Evolutionary conservation across 1,140 invertebrate genomes (phyloP), one percentile per base, ranked within the genome.

Genomic region (Lutraria rhynchaena): DNA sequence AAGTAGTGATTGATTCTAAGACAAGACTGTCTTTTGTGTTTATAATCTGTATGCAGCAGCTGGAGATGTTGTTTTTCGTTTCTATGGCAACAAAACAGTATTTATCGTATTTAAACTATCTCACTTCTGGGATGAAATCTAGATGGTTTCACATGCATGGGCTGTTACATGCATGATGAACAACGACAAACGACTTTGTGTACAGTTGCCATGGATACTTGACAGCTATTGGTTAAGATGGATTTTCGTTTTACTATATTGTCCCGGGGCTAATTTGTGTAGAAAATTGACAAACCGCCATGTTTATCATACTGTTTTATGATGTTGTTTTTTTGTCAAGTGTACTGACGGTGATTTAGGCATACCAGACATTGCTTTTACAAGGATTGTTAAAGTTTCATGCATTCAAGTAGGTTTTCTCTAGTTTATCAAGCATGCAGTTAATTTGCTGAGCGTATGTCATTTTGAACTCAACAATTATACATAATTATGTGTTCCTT

Each of bases 201-300:
- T 75, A 75, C 31, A 3, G 73, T 75, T 61, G 31, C 73, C 73
- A 75, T 75, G 73, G 41, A 24, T 11, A 75, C 58, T 60, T 75
- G 73, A 75, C 73, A 75, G 73, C 73, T 75, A 75, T 75, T 75
- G 73, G 73, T 61, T 75, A 75, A 61, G 55, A 61, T 75, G 55
- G 35, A 61, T 60, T 67, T 75, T 74, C 57, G 73, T 29, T 22
- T 61, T 60, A 75, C 35, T 61, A 44, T 44, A 24, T 63, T 75
- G 73, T 55, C 73, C 73, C 44, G 46, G 58, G 73, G 73, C 73
- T 67, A 49, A 67, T 41, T 67, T 67, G 44, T 49, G 63, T 67
- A 49, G 44, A 67, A 61, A 67, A 49, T 67, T 67, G 63, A 67
- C 63, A 67, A 22, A 65, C 29, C 3, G 46, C 9, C 27, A 37